phyloP scores from a whole-genome alignment of 1,140 invertebrate species.

The Micrasema minimum region DNA sequence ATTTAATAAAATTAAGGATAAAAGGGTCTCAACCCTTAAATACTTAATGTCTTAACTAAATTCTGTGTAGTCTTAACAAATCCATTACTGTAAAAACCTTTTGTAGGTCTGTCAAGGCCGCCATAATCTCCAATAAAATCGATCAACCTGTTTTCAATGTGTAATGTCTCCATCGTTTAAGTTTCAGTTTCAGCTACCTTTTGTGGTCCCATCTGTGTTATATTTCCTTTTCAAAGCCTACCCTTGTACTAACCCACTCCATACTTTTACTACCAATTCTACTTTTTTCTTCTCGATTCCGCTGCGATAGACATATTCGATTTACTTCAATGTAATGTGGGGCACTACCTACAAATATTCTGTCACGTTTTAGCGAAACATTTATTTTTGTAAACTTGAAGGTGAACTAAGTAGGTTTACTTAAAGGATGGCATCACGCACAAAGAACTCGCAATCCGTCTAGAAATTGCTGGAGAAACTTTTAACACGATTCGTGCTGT shows the following conservation, averaged over 20 bases:
- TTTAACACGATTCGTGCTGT: too few relatives aligned
- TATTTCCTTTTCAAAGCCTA: not conserved
- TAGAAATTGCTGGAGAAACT: too few relatives aligned
- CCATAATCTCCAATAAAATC: constrained; percentile 19
- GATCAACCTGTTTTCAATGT: constrained; percentile 14
- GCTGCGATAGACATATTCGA: constrained; percentile 24
- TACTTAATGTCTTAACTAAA: too few relatives aligned
- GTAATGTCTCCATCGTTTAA: constrained; percentile 27
- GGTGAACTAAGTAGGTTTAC: too few relatives aligned
- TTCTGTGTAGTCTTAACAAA: not conserved
- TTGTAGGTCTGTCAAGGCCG: not conserved
- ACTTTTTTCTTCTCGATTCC: too few relatives aligned
- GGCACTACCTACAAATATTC: constrained; percentile 15
- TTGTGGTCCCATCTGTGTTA: constrained; percentile 17
- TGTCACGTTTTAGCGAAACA: not conserved
- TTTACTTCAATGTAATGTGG: constrained; percentile 30
- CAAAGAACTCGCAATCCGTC: too few relatives aligned
- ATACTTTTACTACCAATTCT: too few relatives aligned
- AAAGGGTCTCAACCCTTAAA: too few relatives aligned
- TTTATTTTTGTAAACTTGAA: too few relatives aligned
- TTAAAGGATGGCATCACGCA: too few relatives aligned
- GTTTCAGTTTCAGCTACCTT: constrained; percentile 7
- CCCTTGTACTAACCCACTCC: not conserved
- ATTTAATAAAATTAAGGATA: too few relatives aligned
- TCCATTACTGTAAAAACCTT: not conserved